Base-by-base conservation (phyloP, 2,888 invertebrate genomes). In the Empis livida region DNA sequence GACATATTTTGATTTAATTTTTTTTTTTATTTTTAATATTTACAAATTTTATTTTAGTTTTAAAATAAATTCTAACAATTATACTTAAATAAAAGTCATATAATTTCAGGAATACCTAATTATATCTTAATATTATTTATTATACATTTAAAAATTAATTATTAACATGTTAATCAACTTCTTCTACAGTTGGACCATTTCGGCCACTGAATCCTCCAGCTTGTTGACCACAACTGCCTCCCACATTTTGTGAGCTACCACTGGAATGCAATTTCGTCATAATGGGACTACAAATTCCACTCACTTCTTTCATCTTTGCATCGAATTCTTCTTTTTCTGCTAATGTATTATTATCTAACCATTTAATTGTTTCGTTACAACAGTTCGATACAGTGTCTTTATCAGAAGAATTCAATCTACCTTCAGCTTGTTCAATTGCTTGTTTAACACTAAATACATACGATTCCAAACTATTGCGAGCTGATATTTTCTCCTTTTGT, bases 261-360 rank as follows among this genome's bases (percentile, higher is more conserved):
- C 47, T 27, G 1, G 43, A 44, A 44, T 65, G 61, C 51, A 66
- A 55, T 45, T 58, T 60, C 67, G 60, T 86, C 86, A 60, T 70
- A 60, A 56, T 71, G 61, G 54, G 64, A 42, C 64, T 66, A 57
- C 72, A 73, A 15, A 63, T 47, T 31, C 62, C 60, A 1, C 66
- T 66, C 17, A 73, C 44, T 46, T 62, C 60, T 48, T 63, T 54
- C 53, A 63, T 53, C 49, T 63, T 63, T 51, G 61, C 52, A 76
- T 89, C 85, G 54, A 79, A 79, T 56, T 90, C 88, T 5, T 80
- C 78, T 58, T 81, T 82, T 42, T 83, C 80, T 2, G 89, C 90
- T 27, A 84, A 71, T 2, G 78, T 77, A 61, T 91, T 88, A 35
- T 69, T 67, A 56, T 93, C 92, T 51, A 88, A 66, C 87, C 87